Evolutionary conservation across 2,888 invertebrate genomes (phyloP), one percentile per base, ranked within the genome.

Genomic region (Microctonus hyperodae): DNA sequence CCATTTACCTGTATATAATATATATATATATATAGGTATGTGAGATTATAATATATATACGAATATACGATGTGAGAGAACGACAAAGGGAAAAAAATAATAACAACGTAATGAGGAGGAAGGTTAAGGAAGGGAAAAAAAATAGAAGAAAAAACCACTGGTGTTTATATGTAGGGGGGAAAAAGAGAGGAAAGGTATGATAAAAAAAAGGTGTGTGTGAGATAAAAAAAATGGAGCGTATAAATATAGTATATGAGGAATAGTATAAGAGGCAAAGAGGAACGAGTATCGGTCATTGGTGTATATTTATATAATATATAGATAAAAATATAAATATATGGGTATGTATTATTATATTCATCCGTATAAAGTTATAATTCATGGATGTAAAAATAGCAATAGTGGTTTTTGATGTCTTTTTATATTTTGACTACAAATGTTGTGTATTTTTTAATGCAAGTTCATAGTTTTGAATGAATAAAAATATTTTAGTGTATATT

Each of bases 81-180:
- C 62, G 55, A 44, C 35, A 35, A 56, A 33, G 22, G 58, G 44
- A 23, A 51, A n/a, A 20, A n/a, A 35, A 66, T 64, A 64, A 28
- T 50, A 53, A 64, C 57, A 65, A 64, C 64, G 40, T 62, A 68
- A 69, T 61, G 56, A 16, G 35, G 20, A 28, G 22, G 66, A 62
- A 50, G 51, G 64, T 64, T 63, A 60, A 70, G 44, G 44, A 44
- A 16, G 16, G 16, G 44, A 6, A 16, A 23, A 20, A 16, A 9
- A n/a, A n/a, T n/a, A n/a, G n/a, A n/a, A n/a, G n/a, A 7, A 7
- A 44, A 44, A 44, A 6, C 16, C 1, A 5, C 16, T 16, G 6
- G 44, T 44, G 44, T n/a, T 16, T 1, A 44, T 9, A 44, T n/a
- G n/a, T 37, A 13, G 37, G 44, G 16, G 16, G 16, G 16, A 9